Evolutionary conservation across 2,113 vertebrate species (phyloP).

Genomic region (Nyctereutes procyonoides): DNA sequence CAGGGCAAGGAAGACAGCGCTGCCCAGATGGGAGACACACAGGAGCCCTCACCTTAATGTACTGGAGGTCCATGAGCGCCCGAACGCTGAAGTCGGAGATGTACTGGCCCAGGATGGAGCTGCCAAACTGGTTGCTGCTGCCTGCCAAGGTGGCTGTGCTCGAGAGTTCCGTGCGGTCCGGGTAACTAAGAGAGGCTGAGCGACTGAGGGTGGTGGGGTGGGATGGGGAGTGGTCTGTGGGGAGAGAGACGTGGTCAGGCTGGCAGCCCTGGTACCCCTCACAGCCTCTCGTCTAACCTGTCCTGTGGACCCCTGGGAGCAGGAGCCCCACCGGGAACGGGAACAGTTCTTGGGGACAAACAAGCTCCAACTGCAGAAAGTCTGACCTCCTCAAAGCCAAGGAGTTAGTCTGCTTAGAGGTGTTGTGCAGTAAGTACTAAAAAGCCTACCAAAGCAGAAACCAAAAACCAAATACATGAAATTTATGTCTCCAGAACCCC

Average conservation of each 20-base stretch:
- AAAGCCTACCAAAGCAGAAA: not conserved
- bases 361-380: not conserved
- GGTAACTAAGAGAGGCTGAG: conserved; percentile 92
- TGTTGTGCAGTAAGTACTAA: not conserved
- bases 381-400: not conserved
- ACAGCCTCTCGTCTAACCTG: not conserved
- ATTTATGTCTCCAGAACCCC: not conserved
- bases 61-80: conserved; percentile 94
- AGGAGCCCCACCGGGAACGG: not conserved
- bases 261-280: not conserved
- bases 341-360: not conserved
- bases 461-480: conserved; percentile 13
- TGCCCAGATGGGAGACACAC: accelerated
- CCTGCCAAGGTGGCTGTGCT: conserved; percentile 79
- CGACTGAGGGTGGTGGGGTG: conserved; percentile 92
- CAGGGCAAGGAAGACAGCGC: not conserved
- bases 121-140: conserved; percentile 91
- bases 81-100: conserved; percentile 96
- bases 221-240: conserved; percentile 92
- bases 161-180: conserved; percentile 87
- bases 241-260: not conserved
- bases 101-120: conserved; percentile 87
- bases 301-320: not conserved
- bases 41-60: conserved; percentile 91
- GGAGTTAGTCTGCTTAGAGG: not conserved